Conservation (phyloP, 1,140 invertebrate species). For the Bombus balteatus region DNA sequence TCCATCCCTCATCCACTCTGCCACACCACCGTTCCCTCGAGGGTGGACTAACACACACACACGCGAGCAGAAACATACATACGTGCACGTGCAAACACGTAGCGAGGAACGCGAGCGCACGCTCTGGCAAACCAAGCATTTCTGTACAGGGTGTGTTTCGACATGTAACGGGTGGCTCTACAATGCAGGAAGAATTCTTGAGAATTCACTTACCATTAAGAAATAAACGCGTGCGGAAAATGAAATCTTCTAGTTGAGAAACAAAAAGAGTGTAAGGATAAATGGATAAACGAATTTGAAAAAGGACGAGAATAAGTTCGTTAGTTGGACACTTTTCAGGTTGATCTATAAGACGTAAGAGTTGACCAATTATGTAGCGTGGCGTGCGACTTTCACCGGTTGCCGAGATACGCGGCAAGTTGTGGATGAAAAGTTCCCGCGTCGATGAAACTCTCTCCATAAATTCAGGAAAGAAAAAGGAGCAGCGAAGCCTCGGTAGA, state of each 20-base stretch:
- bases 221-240: too few species aligned
- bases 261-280: not conserved
- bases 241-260: not conserved
- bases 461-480: slow-evolving; percentile 35
- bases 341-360: not conserved
- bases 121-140: slow-evolving; percentile 78
- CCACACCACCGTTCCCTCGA: slow-evolving; percentile 71
- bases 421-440: slow-evolving; percentile 43
- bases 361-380: not conserved
- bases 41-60: slow-evolving; percentile 80
- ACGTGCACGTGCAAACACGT: slow-evolving; percentile 67
- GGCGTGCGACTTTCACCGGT: not conserved
- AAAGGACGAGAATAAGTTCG: not conserved
- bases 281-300: not conserved
- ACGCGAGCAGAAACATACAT: slow-evolving; percentile 63
- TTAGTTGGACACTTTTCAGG: not conserved
- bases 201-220: too few species aligned
- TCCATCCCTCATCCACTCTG: slow-evolving; percentile 61
- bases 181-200: not conserved
- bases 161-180: slow-evolving; percentile 77
- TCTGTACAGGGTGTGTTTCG: slow-evolving; percentile 79
- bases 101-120: slow-evolving; percentile 38
- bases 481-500: not conserved
- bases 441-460: slow-evolving; percentile 47
- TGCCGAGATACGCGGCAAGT: not conserved